Evolutionary conservation across 2,797 vertebrate species (phyloP).

Genomic region (Rhinogobio ventralis): DNA sequence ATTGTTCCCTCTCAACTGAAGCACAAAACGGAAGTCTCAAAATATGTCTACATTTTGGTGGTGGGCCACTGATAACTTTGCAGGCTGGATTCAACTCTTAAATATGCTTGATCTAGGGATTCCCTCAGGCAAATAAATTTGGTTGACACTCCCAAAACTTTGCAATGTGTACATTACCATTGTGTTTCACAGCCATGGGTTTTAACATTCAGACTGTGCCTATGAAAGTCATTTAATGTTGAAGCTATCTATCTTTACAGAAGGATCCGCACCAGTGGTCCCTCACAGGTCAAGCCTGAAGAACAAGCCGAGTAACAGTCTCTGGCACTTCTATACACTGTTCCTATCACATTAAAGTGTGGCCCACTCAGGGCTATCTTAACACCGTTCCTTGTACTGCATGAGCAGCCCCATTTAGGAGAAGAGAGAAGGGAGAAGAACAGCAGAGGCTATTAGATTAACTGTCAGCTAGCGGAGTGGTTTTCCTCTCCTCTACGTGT

Average conservation of each 20-base stretch:
- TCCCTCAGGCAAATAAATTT: background rate
- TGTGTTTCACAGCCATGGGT: conserved; percentile 26
- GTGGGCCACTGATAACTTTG: background rate
- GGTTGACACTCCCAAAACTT: background rate
- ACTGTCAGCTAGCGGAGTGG: conserved; percentile 77
- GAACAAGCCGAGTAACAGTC: conserved; percentile 25
- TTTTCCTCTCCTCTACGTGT: conserved; percentile 76
- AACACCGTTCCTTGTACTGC: conserved; percentile 33
- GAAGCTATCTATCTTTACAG: conserved; percentile 56
- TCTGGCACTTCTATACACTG: conserved; percentile 30
- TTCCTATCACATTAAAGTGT: conserved; percentile 31
- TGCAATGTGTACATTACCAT: background rate
- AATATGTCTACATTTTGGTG: background rate
- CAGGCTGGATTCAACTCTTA: background rate
- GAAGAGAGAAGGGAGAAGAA: conserved; percentile 31
- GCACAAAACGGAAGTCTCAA: background rate
- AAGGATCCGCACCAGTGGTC: conserved; percentile 20
- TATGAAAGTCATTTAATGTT: conserved; percentile 43
- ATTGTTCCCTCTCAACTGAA: background rate
- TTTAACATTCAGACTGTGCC: conserved; percentile 38
- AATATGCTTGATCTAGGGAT: background rate
- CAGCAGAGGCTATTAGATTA: conserved; percentile 51
- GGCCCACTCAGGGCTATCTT: conserved; percentile 17
- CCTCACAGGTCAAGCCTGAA: conserved; percentile 49
- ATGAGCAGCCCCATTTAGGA: conserved; percentile 42